Evolutionary conservation across 2,113 vertebrate genomes (phyloP).

Genomic region (Cyanocitta stelleri): DNA sequence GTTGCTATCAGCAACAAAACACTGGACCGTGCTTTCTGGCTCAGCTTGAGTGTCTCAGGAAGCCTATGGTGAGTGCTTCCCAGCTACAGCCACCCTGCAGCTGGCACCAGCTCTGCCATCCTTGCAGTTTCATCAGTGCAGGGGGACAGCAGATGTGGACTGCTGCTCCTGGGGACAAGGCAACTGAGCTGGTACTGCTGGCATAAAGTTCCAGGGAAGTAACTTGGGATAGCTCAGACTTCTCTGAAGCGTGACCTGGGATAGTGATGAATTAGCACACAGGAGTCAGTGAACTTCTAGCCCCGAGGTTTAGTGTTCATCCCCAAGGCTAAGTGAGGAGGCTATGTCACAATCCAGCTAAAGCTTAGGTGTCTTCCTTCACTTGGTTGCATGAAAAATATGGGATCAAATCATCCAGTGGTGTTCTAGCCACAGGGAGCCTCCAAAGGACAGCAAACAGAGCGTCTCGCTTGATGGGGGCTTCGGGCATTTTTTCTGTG

Average conservation of each 20-base stretch:
- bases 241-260: not conserved
- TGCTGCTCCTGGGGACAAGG: not conserved
- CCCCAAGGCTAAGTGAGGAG: not conserved
- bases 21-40: not conserved
- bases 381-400: not conserved
- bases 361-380: not conserved
- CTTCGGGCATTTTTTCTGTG: not conserved
- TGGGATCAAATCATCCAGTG: not conserved
- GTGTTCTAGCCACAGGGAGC: not conserved
- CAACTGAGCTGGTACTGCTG: not conserved
- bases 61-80: rapidly evolving
- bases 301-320: not conserved
- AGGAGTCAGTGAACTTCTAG: not conserved
- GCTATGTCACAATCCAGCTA: not conserved
- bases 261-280: not conserved
- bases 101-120: not conserved
- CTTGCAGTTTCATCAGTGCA: not conserved
- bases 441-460: not conserved
- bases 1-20: not conserved
- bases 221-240: not conserved
- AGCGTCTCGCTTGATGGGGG: rapidly evolving
- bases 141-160: not conserved
- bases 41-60: not conserved
- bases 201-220: not conserved
- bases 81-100: not conserved